phyloP scores from a whole-genome alignment of 2,888 invertebrate genomes.

The Oscheius sp. region DNA sequence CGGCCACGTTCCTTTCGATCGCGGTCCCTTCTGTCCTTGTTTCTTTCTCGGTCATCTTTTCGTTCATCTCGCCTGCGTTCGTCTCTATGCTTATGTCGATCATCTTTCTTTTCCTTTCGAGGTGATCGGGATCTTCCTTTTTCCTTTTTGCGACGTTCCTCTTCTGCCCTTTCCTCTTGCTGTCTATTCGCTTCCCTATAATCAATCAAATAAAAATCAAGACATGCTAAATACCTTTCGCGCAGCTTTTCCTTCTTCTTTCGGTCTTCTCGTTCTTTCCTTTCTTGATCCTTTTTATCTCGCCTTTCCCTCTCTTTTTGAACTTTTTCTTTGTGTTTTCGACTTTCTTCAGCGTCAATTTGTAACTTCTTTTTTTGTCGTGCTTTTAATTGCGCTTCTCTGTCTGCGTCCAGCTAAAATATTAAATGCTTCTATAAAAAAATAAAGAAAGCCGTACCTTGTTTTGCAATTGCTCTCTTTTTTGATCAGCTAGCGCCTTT shows the following conservation, averaged over 20 bases:
- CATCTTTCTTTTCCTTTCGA: not conserved
- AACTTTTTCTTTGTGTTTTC: not conserved
- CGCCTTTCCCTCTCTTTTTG: not conserved
- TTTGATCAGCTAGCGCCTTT: constrained; percentile 9
- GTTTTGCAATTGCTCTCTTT: constrained; percentile 1
- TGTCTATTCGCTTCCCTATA: not conserved
- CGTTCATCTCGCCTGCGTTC: not conserved
- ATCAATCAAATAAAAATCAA: not conserved
- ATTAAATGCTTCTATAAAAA: not conserved
- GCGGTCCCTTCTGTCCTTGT: too few relatives aligned
- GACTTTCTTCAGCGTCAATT: not conserved
- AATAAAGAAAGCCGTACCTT: not conserved
- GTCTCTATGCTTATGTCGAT: not conserved
- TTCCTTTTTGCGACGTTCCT: not conserved
- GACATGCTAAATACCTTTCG: not conserved
- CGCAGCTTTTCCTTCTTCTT: not conserved
- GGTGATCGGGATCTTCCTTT: not conserved
- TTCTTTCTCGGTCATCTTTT: too few relatives aligned
- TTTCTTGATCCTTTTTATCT: not conserved
- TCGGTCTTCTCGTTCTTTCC: constrained; percentile 7
- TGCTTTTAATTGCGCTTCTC: constrained; percentile 1
- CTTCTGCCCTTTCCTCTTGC: not conserved
- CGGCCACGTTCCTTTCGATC: not conserved
- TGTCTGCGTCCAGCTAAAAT: not conserved
- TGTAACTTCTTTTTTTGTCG: not conserved